Evolutionary conservation across 2,113 vertebrate genomes (phyloP).

Genomic region (Leucosticte australis): DNA sequence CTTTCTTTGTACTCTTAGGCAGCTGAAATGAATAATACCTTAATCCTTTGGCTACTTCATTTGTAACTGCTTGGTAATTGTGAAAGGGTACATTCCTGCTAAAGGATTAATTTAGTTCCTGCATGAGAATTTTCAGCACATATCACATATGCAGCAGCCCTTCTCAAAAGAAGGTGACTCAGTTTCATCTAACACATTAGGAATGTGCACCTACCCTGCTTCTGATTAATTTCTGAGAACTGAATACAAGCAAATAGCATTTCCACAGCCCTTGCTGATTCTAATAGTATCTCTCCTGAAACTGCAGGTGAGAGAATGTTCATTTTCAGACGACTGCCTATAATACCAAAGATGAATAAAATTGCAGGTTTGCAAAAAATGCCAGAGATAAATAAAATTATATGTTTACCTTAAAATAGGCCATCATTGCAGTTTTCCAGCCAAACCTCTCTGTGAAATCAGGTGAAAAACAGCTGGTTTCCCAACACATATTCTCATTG

Average conservation of each 20-base stretch:
- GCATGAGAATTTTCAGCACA: slow-evolving; percentile 32
- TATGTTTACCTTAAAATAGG: not conserved
- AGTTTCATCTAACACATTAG: slow-evolving; percentile 15
- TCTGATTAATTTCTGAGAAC: slow-evolving; percentile 25
- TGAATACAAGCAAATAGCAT: not conserved
- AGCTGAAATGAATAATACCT: slow-evolving; percentile 62
- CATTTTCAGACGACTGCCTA: not conserved
- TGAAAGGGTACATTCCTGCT: slow-evolving; percentile 45
- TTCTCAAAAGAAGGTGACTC: slow-evolving; percentile 53
- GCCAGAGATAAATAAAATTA: not conserved
- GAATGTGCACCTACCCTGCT: not conserved
- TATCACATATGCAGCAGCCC: not conserved
- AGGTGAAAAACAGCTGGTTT: not conserved
- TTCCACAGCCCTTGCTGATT: not conserved
- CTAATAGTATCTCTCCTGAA: not conserved
- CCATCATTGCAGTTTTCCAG: not conserved
- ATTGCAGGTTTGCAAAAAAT: not conserved
- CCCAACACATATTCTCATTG: not conserved
- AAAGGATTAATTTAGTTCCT: slow-evolving; percentile 49
- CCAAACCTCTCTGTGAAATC: not conserved
- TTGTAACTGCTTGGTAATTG: slow-evolving; percentile 62
- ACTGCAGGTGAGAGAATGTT: not conserved
- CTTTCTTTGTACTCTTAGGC: slow-evolving; percentile 9
- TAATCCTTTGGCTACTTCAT: slow-evolving; percentile 42
- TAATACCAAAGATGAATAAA: not conserved